Evolutionary conservation across 2,113 vertebrate genomes (phyloP).

Genomic region (Smithornis capensis): DNA sequence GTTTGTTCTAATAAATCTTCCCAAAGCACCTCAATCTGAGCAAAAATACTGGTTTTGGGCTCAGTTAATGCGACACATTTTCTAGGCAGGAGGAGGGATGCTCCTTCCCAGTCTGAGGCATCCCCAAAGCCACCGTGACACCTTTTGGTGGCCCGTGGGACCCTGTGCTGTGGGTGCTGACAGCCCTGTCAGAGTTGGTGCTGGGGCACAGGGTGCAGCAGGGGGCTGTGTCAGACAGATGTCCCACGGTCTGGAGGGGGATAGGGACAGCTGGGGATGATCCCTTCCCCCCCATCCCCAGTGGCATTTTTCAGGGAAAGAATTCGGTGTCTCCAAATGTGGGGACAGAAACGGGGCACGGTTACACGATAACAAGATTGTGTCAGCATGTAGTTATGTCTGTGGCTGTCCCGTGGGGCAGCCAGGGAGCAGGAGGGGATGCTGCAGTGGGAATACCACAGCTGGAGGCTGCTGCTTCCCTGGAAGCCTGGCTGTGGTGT

Average conservation of each 20-base stretch:
- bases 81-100: background rate
- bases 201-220: background rate
- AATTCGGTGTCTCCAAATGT: slow-evolving; percentile 29
- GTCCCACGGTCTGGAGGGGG: background rate
- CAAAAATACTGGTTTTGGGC: background rate
- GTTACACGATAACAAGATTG: slow-evolving; percentile 31
- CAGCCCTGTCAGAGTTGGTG: rapidly evolving
- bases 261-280: slow-evolving; percentile 60
- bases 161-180: background rate
- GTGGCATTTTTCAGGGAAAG: slow-evolving; percentile 51
- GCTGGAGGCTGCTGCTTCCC: background rate
- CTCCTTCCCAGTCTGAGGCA: background rate
- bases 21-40: background rate
- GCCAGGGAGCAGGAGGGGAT: background rate
- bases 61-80: background rate
- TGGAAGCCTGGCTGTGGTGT: background rate
- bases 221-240: background rate
- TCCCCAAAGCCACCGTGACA: background rate
- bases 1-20: background rate
- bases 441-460: background rate
- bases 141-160: background rate
- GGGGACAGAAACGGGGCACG: background rate
- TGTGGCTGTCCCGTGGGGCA: background rate
- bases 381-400: slow-evolving; percentile 51
- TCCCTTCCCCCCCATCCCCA: background rate